phyloP scores from a whole-genome alignment of 1,140 invertebrate species.

The Anoplophora glabripennis region DNA sequence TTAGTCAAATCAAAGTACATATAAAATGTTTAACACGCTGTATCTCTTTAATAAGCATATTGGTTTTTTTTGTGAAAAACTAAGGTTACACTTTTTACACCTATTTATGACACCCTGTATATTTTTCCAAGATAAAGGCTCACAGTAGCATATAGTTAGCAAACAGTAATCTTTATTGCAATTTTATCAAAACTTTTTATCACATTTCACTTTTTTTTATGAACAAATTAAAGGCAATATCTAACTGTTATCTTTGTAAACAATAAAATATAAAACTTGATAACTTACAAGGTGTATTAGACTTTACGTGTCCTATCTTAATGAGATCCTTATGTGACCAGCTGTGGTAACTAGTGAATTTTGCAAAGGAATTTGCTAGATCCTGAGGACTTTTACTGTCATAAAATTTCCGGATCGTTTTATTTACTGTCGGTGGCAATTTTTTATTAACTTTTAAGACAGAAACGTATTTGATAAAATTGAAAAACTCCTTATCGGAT shows the following conservation, averaged over 20 bases:
- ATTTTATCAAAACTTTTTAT: too few relatives aligned
- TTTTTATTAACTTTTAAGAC: conserved; percentile 47
- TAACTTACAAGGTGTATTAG: conserved; percentile 49
- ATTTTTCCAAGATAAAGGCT: too few relatives aligned
- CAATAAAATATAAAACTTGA: too few relatives aligned
- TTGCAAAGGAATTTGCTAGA: conserved; percentile 57
- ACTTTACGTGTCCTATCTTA: conserved; percentile 58
- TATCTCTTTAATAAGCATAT: too few relatives aligned
- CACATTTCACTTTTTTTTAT: too few relatives aligned
- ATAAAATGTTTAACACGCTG: too few relatives aligned
- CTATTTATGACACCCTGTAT: too few relatives aligned
- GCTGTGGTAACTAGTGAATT: conserved; percentile 56
- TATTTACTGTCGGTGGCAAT: conserved; percentile 56
- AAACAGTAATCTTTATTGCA: too few relatives aligned
- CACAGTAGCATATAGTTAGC: neutral
- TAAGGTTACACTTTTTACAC: too few relatives aligned
- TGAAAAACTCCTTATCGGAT: conserved; percentile 55
- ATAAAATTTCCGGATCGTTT: conserved; percentile 59
- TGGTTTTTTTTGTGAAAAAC: too few relatives aligned
- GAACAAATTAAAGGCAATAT: too few relatives aligned
- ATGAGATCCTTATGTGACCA: conserved; percentile 70
- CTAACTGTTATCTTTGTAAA: neutral
- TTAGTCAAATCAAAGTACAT: too few relatives aligned
- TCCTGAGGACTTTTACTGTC: conserved; percentile 52
- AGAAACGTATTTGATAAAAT: conserved; percentile 56